Evolutionary conservation across 2,113 vertebrate species (phyloP), one percentile per base, ranked within the genome.

Genomic region (Plotosus lineatus): DNA sequence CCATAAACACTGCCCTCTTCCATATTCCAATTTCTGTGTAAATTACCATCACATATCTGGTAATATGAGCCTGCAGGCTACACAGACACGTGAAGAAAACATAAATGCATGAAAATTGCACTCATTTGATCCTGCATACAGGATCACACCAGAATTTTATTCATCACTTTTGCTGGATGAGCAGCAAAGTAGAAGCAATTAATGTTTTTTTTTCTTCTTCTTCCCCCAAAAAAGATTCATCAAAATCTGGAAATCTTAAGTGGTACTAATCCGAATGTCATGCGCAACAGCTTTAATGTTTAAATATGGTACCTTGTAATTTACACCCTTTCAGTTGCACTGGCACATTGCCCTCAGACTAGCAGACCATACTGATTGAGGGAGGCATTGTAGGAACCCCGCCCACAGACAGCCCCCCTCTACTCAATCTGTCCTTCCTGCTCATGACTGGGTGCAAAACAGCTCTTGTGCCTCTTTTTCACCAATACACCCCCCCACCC

Each of bases 21-120:
- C 75, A 86, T 81, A 88, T 82, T 56, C 42, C 84, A 85, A 88
- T 88, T 88, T 81, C 81, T 85, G 56, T 60, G 48, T 83, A 88
- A 84, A 89, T 90, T 51, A 80, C 56, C 69, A 46, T 69, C 44
- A 75, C 42, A 2, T 74, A 3, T 82, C 63, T 85, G 33, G 36
- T 83, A 84, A 82, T 31, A 50, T 78, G 44, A 26, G 73, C 81
- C 84, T 85, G 75, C 6, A 75, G 86, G 82, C 82, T 72, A 51
- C 76, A 23, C 40, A 80, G 55, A 72, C 81, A 58, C 42, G 63
- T 68, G 55, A 82, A 58, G 69, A 81, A 74, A 50, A 48, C 72
- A 74, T 10, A 36, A 84, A 53, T 79, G 76, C 23, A 55, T 42
- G 14, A n/a, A 58, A 79, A 78, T 75, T 63, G 51, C 82, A 78